These are phyloP conservation scores for Stomatorhinus ivindoensis DNA, from an alignment of 2,113 vertebrate genomes.

Conservation along the genomic window DNA sequence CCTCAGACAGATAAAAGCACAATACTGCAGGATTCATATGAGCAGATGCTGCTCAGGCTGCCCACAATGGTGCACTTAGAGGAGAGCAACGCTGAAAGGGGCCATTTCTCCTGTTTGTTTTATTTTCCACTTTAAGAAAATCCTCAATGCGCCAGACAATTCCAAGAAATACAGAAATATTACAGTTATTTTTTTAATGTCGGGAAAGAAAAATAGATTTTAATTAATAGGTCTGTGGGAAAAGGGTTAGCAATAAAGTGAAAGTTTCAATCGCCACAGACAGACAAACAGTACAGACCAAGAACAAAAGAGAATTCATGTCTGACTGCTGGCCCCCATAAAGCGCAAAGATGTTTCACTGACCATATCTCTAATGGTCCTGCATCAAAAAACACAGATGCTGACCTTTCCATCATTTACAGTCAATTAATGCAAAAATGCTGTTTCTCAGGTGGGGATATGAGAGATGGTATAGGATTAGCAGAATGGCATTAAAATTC, in stretches of 20 bases:
- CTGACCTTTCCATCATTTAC: constrained; percentile 24
- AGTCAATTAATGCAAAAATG: constrained; percentile 22
- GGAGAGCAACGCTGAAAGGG: not conserved
- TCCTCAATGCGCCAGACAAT: not conserved
- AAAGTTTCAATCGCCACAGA: not conserved
- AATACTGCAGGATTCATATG: not conserved
- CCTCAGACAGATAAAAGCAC: not conserved
- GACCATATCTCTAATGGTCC: constrained; percentile 12
- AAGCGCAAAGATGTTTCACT: constrained; percentile 15
- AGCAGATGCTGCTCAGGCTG: not conserved
- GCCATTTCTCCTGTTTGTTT: constrained; percentile 5
- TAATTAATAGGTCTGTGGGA: constrained; percentile 7
- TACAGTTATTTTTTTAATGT: not conserved
- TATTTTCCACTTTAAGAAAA: not conserved
- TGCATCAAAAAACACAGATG: constrained; percentile 16
- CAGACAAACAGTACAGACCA: not conserved
- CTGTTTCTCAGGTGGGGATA: constrained; percentile 20
- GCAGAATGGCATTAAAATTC: constrained; percentile 7
- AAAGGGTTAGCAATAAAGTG: not conserved
- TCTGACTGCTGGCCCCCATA: not conserved
- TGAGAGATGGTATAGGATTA: constrained; percentile 11
- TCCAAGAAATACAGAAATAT: not conserved
- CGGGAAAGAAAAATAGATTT: not conserved
- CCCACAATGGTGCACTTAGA: not conserved
- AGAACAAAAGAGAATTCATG: not conserved